These are phyloP conservation scores for Lacerta viridis DNA, from an alignment of 2,797 vertebrate species.

Conservation along the genomic window DNA sequence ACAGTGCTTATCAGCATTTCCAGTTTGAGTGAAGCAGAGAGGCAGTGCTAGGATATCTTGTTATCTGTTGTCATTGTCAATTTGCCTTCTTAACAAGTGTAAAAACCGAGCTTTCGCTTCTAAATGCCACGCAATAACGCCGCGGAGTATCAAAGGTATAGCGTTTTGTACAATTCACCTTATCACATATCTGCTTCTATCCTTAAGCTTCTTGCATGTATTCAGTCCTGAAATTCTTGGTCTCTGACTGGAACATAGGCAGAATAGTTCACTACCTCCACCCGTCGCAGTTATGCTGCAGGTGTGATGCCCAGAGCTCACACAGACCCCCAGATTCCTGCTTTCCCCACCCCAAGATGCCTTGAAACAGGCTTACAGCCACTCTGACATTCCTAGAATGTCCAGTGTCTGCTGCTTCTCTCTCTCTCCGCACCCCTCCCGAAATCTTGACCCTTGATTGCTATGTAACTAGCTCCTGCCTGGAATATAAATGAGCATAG, in stretches of 20 bases:
- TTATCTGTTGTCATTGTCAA: constrained; percentile 2
- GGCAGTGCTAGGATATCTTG: neutral
- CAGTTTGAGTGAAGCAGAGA: constrained; percentile 15
- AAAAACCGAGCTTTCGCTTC: constrained; percentile 34
- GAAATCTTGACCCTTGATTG: neutral
- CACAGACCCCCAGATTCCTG: neutral
- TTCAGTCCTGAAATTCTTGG: constrained; percentile 1
- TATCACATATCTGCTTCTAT: neutral
- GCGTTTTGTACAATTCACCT: neutral
- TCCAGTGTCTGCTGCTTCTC: neutral
- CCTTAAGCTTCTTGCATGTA: neutral
- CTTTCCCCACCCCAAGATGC: neutral
- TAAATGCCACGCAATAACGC: constrained; percentile 25
- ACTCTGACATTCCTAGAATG: neutral
- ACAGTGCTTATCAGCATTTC: constrained; percentile 37
- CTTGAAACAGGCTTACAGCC: neutral
- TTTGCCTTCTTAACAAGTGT: constrained; percentile 46
- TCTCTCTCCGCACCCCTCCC: neutral
- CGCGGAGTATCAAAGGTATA: constrained; percentile 21
- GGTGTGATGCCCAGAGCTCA: neutral
- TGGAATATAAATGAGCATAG: neutral
- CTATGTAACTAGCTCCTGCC: neutral
- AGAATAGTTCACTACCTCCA: neutral
- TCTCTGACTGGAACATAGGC: neutral
- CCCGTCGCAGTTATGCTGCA: neutral